A percentile compares a stretch with the other conserved stretches of the same genome.
Evolutionary conservation across 2,797 vertebrate species (phyloP).

Genomic region (Galaxias olidus): DNA sequence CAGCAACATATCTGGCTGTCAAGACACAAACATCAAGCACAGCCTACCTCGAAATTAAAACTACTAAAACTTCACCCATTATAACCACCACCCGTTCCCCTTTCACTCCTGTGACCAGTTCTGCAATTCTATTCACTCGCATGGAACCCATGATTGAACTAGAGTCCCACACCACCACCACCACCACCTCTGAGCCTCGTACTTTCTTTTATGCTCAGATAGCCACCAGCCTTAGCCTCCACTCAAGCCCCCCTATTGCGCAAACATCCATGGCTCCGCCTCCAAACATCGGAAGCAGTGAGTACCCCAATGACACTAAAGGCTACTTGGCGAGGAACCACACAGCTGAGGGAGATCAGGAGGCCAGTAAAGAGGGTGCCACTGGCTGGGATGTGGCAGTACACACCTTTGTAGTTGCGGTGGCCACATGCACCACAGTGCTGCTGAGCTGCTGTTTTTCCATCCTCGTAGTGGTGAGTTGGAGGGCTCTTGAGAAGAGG

Average conservation of each 20-base stretch:
- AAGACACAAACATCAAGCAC: too few species aligned
- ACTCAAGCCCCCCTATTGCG: conserved; percentile 6
- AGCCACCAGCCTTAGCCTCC: not conserved
- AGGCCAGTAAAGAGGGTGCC: conserved; percentile 23
- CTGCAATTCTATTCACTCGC: not conserved
- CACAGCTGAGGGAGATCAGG: conserved; percentile 50
- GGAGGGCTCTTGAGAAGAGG: conserved; percentile 72
- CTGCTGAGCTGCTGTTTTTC: conserved; percentile 82
- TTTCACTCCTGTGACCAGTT: conserved; percentile 10
- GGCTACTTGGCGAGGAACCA: conserved; percentile 75
- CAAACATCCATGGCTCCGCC: conserved; percentile 36
- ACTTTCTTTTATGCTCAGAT: not conserved
- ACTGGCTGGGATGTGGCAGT: conserved; percentile 66
- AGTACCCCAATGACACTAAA: conserved; percentile 81
- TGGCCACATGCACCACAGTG: conserved; percentile 71
- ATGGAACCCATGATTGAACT: conserved; percentile 10
- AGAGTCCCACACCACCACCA: conserved; percentile 18
- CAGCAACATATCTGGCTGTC: not conserved
- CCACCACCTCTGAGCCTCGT: not conserved
- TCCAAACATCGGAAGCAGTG: conserved; percentile 68
- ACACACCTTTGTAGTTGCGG: conserved; percentile 73
- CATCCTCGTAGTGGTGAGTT: conserved; percentile 68
- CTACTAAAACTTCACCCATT: conserved; percentile 1
- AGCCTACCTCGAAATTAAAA: conserved; percentile 13
- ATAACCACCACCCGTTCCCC: not conserved